Evolutionary conservation across 2,888 invertebrate genomes (phyloP).

Genomic region (Drosophila siamana): DNA sequence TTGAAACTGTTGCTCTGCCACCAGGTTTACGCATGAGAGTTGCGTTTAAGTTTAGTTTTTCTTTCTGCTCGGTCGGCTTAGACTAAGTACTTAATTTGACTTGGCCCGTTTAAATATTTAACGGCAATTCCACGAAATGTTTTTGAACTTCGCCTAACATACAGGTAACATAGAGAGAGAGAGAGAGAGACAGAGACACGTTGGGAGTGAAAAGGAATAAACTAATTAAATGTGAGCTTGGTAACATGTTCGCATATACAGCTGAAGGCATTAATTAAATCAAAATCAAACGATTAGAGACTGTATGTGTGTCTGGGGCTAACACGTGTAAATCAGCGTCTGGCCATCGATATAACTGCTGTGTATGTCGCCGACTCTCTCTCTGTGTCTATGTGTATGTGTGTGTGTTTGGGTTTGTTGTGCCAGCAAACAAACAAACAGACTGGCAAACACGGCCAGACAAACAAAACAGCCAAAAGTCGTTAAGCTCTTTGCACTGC

Average conservation of each 20-base stretch:
- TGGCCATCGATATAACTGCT: conserved; percentile 31
- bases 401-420: conserved; percentile 19
- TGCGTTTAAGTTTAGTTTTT: conserved; percentile 2
- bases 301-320: conserved; percentile 38
- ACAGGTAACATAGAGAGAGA: background rate
- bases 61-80: background rate
- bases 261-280: conserved; percentile 70
- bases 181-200: background rate
- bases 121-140: conserved; percentile 49
- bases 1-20: conserved; percentile 22
- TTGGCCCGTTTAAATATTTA: conserved; percentile 56
- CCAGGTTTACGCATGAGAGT: conserved; percentile 73
- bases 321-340: conserved; percentile 53
- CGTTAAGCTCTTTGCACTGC: conserved; percentile 58
- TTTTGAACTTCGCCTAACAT: conserved; percentile 14
- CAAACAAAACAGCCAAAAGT: conserved; percentile 59
- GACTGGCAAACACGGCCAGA: conserved; percentile 42
- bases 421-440: conserved; percentile 31
- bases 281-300: conserved; percentile 67
- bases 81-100: conserved; percentile 23
- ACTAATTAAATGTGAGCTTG: conserved; percentile 61
- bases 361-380: too few species aligned
- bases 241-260: conserved; percentile 7
- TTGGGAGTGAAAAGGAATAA: conserved; percentile 4
- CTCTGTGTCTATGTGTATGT: too few species aligned